phyloP scores from a whole-genome alignment of 2,113 vertebrate genomes.

The Numida meleagris region DNA sequence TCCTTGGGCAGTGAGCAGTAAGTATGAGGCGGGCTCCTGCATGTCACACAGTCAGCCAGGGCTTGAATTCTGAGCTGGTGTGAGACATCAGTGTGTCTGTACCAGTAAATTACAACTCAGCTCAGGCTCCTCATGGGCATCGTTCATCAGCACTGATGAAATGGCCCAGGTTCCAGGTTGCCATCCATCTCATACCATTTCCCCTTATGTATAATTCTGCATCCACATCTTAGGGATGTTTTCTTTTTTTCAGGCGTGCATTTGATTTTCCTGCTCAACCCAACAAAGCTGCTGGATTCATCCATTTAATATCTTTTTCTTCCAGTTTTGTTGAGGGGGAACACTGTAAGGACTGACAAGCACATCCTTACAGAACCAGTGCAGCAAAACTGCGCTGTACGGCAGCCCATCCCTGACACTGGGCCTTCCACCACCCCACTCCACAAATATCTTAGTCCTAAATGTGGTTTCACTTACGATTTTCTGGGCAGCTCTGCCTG shows the following conservation, averaged over 20 bases:
- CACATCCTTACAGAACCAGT: neutral
- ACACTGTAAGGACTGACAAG: neutral
- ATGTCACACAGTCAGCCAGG: no score
- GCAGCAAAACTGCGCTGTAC: neutral
- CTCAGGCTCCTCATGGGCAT: neutral
- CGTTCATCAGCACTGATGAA: neutral
- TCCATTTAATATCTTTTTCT: neutral
- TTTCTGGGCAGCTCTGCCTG: neutral
- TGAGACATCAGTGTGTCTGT: neutral
- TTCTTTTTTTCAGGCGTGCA: neutral
- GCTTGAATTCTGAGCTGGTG: neutral
- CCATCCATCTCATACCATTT: neutral
- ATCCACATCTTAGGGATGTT: neutral
- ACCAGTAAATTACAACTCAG: neutral
- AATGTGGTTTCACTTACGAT: neutral
- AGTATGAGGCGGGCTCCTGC: accelerated
- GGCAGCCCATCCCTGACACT: neutral
- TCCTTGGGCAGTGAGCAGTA: accelerated
- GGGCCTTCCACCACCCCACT: neutral
- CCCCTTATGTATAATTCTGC: neutral
- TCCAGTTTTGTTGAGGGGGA: neutral
- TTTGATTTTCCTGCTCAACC: neutral
- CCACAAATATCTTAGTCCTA: neutral
- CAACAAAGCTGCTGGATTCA: neutral
- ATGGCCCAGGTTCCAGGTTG: accelerated